These are phyloP conservation scores for Chaenocephalus aceratus DNA, from an alignment of 2,113 vertebrate species.

Conservation along the genomic window DNA sequence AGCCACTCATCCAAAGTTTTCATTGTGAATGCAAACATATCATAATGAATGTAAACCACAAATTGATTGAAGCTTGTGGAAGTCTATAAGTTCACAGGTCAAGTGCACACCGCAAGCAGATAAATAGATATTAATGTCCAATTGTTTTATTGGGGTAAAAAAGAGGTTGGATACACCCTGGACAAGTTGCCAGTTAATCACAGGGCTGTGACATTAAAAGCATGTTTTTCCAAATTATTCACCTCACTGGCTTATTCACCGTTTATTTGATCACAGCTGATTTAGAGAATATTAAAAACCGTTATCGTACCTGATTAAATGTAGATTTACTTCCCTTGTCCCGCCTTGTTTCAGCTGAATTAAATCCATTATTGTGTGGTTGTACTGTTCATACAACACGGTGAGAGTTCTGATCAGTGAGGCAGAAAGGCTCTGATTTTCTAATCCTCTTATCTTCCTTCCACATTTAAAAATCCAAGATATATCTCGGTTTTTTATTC, in stretches of 20 bases:
- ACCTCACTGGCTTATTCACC: neutral
- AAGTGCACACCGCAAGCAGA: too few relatives aligned
- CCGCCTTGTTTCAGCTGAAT: conserved; percentile 39
- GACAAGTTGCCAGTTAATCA: neutral
- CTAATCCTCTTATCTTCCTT: conserved; percentile 64
- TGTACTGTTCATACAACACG: conserved; percentile 31
- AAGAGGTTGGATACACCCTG: neutral
- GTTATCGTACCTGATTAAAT: conserved; percentile 40
- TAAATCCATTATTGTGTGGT: conserved; percentile 35
- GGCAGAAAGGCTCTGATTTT: conserved; percentile 39
- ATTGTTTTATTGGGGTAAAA: too few relatives aligned
- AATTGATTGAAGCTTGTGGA: too few relatives aligned
- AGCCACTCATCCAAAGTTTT: too few relatives aligned
- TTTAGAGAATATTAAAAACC: conserved; percentile 22
- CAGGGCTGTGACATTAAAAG: conserved; percentile 5
- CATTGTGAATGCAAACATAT: too few relatives aligned
- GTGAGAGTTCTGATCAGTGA: conserved; percentile 42
- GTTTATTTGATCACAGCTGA: conserved; percentile 22
- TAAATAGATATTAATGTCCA: too few relatives aligned
- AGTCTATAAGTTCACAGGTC: too few relatives aligned
- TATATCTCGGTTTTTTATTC: conserved; percentile 43
- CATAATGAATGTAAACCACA: too few relatives aligned
- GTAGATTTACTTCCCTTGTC: conserved; percentile 12
- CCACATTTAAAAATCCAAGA: conserved; percentile 54
- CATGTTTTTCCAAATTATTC: conserved; percentile 6